Evolutionary conservation across 2,113 vertebrate species (phyloP), one percentile per base, ranked within the genome.

Genomic region (Pangasianodon gigas): DNA sequence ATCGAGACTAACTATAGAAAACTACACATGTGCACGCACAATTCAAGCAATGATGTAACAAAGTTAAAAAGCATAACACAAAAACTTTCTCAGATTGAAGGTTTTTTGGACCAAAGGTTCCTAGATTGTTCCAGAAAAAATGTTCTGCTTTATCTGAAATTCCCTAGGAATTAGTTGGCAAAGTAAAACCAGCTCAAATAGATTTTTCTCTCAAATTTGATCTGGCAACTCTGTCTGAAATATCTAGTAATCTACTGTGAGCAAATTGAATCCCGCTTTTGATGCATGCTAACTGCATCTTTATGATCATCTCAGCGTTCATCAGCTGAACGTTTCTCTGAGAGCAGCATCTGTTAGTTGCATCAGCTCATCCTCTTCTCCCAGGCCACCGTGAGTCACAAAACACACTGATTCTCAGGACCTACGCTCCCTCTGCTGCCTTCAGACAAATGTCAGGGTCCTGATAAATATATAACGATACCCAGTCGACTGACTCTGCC

Each of bases 281-380:
- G 18, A 24, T 18, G n/a, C 16, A 74, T 21, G 32, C 41, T 48
- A 51, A 51, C 4, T 24, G 46, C 13, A 5, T 54, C 29, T 54
- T 24, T 7, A 52, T 6, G 8, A 18, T 80, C 48, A 18, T 80
- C 48, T 54, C 51, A 51, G 41, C 7, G 32, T 21, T 41, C 37
- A 9, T 74, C 18, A 48, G 24, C 48, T 52, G 26, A 81, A 16
- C 48, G 2, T 81, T 16, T 81, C 79, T 18, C 14, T n/a, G 51
- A 86, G 60, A 87, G 41, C 48, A 87, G 82, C 93, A 92, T 92
- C 91, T 94, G 93, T 84, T 93, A 90, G 41, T 87, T 90, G 87
- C 88, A 93, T 94, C 90, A 91, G 54, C 56, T 10, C 74, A 54
- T 67, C 24, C 44, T 90, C 82, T 82, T 90, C 75, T 86, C 65